A percentile compares a stretch with the other conserved stretches of the same genome.
These are phyloP conservation scores for Stichopus chloronotus DNA, from an alignment of 35 echinoderm and acorn worm species.

Conservation along the genomic window DNA sequence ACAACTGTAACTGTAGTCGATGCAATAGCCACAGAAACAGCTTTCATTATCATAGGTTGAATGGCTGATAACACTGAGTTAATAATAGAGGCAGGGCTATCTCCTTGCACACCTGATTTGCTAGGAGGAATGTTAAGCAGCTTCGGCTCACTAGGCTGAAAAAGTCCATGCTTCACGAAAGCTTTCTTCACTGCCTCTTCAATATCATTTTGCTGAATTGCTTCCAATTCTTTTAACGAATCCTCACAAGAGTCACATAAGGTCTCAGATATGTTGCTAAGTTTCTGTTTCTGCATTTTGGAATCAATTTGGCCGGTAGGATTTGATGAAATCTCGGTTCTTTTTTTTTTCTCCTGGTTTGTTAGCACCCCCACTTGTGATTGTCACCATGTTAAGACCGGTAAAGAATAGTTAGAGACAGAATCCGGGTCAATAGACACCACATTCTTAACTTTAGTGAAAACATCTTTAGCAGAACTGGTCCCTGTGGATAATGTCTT, in stretches of 20 bases:
- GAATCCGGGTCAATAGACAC: no score
- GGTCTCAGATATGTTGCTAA: not conserved
- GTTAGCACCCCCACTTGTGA: not conserved
- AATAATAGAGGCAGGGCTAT: conserved; percentile 26
- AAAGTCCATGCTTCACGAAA: conserved; percentile 13
- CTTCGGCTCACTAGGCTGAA: conserved; percentile 8
- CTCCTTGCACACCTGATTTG: not conserved
- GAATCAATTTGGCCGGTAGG: not conserved
- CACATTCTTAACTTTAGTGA: no score
- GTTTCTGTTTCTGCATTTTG: conserved; percentile 7
- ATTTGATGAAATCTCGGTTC: conserved; percentile 39
- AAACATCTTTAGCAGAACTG: no score
- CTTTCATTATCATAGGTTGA: conserved; percentile 48
- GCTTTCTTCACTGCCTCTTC: conserved; percentile 8
- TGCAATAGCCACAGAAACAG: conserved; percentile 23
- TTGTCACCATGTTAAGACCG: no score
- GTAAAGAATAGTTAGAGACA: no score
- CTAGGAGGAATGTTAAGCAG: not conserved
- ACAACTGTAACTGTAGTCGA: not conserved
- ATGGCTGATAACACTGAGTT: not conserved
- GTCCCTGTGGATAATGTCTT: no score
- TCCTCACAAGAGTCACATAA: not conserved
- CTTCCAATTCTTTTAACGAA: not conserved
- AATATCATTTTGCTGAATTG: not conserved
- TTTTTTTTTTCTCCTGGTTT: conserved; percentile 30